phyloP scores from a whole-genome alignment of 2,888 invertebrate species.

The Scrobipalpa atriplicella region DNA sequence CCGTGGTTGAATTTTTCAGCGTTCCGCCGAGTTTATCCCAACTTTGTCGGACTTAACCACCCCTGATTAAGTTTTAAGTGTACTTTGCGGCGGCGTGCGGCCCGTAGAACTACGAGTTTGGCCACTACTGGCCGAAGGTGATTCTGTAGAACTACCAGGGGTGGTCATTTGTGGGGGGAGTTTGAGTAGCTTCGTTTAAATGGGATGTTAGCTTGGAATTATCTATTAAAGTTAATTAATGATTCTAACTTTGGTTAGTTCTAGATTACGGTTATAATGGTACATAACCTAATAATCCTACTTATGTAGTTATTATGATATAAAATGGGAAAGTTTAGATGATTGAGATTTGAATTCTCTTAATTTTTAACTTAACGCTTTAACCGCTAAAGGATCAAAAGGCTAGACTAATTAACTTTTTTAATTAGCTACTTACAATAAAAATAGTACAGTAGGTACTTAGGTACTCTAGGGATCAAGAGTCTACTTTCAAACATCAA shows the following conservation, averaged over 20 bases:
- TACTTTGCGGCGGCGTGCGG: slow-evolving; percentile 5
- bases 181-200: slow-evolving; percentile 12
- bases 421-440: too few species aligned
- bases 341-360: too few species aligned
- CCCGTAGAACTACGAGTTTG: slow-evolving; percentile 5
- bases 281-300: too few species aligned
- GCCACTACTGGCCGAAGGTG: slow-evolving; percentile 10
- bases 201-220: not conserved
- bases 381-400: too few species aligned
- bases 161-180: not conserved
- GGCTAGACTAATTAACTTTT: too few species aligned
- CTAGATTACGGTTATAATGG: not conserved
- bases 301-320: too few species aligned
- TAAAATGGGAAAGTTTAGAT: too few species aligned
- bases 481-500: too few species aligned
- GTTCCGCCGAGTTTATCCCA: not conserved
- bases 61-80: slow-evolving; percentile 23
- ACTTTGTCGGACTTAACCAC: slow-evolving; percentile 10
- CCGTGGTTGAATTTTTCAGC: slow-evolving; percentile 13
- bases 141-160: not conserved
- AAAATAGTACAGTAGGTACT: too few species aligned
- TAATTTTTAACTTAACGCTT: too few species aligned
- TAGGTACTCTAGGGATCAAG: too few species aligned
- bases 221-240: not conserved
- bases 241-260: not conserved